Percentiles rank a stretch among this genome's conserved stretches.
Evolutionary conservation across 2,888 invertebrate genomes (phyloP).

Genomic region (Cepaea hortensis): DNA sequence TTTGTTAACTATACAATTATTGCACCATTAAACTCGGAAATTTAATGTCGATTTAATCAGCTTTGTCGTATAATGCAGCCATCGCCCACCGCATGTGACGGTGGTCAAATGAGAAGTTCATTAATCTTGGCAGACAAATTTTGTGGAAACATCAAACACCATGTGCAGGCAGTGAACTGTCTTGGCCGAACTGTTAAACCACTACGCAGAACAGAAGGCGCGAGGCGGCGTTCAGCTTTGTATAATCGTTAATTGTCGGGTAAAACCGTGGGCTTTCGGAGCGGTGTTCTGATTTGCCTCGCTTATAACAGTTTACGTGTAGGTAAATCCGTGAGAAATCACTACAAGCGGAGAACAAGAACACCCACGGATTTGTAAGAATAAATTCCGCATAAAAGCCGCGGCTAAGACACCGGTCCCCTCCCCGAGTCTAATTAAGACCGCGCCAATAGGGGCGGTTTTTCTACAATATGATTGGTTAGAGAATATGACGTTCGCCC

Average conservation of each 20-base stretch:
- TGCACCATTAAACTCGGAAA: no score
- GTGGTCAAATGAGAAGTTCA: no score
- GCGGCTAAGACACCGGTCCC: not conserved
- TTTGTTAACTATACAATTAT: no score
- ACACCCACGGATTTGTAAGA: constrained; percentile 12
- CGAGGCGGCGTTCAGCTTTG: not conserved
- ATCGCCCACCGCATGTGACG: no score
- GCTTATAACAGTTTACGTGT: constrained; percentile 6
- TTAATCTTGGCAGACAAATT: no score
- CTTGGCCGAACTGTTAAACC: not conserved
- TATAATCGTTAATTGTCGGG: not conserved
- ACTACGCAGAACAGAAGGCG: not conserved
- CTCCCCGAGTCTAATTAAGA: constrained; percentile 19
- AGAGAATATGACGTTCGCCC: constrained; percentile 32
- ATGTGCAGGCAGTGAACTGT: not conserved
- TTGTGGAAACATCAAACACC: no score
- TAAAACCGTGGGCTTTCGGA: not conserved
- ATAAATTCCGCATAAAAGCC: constrained; percentile 6
- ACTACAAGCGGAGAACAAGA: constrained; percentile 14
- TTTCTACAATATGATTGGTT: constrained; percentile 32
- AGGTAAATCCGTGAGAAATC: constrained; percentile 19
- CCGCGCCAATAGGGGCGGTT: constrained; percentile 8
- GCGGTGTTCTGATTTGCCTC: not conserved
- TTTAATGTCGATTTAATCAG: no score
- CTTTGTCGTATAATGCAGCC: no score